Evolutionary conservation across 2,113 vertebrate species (phyloP).

Genomic region (Ramphastos sulfuratus): DNA sequence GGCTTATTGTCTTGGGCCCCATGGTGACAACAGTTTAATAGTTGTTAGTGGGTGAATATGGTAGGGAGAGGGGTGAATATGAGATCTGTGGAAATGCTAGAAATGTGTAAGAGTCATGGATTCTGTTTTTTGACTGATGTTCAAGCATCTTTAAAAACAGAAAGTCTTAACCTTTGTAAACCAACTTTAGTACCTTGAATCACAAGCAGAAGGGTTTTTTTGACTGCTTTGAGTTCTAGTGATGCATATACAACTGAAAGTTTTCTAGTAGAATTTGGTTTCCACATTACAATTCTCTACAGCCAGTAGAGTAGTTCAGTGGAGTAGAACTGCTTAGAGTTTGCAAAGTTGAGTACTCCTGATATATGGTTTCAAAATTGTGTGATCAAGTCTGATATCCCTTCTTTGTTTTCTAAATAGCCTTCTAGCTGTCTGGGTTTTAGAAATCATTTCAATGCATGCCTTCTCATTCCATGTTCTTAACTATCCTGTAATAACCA

Average conservation of each 20-base stretch:
- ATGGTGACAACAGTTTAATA: background rate
- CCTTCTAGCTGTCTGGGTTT: background rate
- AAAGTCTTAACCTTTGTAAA: background rate
- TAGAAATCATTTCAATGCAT: background rate
- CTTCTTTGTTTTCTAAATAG: background rate
- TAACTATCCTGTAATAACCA: background rate
- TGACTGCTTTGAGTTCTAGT: background rate
- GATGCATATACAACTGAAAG: background rate
- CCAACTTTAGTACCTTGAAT: background rate
- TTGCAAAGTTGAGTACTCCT: background rate
- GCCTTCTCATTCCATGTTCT: background rate
- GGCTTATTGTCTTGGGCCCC: background rate
- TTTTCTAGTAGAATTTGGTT: background rate
- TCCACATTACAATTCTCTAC: background rate
- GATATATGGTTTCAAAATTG: background rate
- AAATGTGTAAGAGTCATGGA: background rate
- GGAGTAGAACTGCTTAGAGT: background rate
- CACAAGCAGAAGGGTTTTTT: background rate
- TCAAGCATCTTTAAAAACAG: background rate
- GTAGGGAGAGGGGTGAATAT: background rate
- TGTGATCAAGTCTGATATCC: background rate
- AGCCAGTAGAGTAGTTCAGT: background rate
- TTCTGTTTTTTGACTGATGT: background rate
- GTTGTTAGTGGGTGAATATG: no score
- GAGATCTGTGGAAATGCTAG: background rate